Evolutionary conservation across 2,888 invertebrate species (phyloP), one percentile per base, ranked within the genome.

Genomic region (Chaetogeoica ovagalla): DNA sequence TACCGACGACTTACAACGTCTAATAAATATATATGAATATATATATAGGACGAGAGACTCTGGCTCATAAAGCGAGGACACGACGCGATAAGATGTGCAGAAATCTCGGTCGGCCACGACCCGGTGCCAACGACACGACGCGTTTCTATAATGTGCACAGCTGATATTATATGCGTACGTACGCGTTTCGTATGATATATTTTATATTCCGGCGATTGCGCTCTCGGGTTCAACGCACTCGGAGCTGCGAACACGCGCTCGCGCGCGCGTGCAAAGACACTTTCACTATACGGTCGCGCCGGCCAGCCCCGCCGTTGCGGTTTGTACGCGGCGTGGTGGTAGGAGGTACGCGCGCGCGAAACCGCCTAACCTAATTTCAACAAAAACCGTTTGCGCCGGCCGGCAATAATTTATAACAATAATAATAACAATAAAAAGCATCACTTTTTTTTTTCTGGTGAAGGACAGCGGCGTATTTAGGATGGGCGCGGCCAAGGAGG

Each of bases 311-410:
- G 4, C 59, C 60, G 57, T 43, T 66, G 43, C 30, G n/a, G 37
- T 19, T 19, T 7, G 6, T 17, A 21, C 21, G 74, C 30, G 48
- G 52, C 13, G 60, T 5, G n/a, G 37, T 4, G 23, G 17, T n/a
- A 15, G 52, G 8, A n/a, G n/a, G n/a, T n/a, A n/a, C 13, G 65
- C 39, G 55, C 39, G 13, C 74, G 63, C 59, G 76, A 66, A 59
- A 76, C 76, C 59, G 76, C 68, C 65, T 76, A 76, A 76, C 76
- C 76, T 60, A 60, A 76, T 76, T 76, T 76, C 73, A 11, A 43
- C 11, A 30, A 43, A n/a, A 43, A 43, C 43, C 43, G 43, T 43
- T n/a, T 43, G 43, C 43, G 43, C 43, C 30, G 30, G 30, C 30
- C 30, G 30, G 30, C 30, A 30, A 30, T 30, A 30, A 30, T 30